Conservation (phyloP, 2,888 invertebrate species). For the Lasioglossum zephyrum region DNA sequence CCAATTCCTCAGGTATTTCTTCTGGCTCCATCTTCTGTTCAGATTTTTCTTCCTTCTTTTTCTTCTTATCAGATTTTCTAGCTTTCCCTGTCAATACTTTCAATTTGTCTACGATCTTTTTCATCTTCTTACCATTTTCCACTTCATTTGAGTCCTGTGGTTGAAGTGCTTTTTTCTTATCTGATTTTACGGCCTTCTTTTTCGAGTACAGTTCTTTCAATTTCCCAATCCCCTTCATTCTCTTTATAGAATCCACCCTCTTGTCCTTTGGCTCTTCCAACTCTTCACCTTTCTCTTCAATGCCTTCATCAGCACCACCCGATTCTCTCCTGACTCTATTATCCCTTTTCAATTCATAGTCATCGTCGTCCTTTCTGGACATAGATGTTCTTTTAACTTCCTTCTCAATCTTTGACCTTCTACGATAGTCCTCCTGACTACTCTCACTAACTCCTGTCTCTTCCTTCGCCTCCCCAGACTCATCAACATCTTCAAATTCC, state of each 20-base stretch:
- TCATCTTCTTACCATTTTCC: background rate
- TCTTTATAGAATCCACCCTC: background rate
- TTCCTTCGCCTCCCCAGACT: background rate
- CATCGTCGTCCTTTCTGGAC: background rate
- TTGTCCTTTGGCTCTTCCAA: conserved; percentile 1
- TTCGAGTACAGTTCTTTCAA: background rate
- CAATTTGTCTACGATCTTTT: background rate
- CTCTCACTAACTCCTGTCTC: background rate
- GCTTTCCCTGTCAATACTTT: background rate
- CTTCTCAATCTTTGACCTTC: conserved; percentile 1
- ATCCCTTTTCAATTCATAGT: conserved; percentile 22
- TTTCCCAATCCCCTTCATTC: background rate
- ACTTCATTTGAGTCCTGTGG: background rate
- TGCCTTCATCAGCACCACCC: conserved; percentile 13
- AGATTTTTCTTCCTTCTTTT: background rate
- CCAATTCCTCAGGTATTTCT: background rate
- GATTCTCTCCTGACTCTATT: background rate
- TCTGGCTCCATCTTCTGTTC: no score
- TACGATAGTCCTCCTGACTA: background rate
- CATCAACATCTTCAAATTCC: background rate
- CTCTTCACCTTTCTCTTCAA: background rate
- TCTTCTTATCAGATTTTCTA: background rate
- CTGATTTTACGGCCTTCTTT: background rate
- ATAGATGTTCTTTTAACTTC: background rate
- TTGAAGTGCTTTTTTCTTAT: background rate